A percentile compares a stretch with the other conserved stretches of the same genome.
Conservation (phyloP, 1,140 invertebrate species). For the Leptopilina clavipes region DNA sequence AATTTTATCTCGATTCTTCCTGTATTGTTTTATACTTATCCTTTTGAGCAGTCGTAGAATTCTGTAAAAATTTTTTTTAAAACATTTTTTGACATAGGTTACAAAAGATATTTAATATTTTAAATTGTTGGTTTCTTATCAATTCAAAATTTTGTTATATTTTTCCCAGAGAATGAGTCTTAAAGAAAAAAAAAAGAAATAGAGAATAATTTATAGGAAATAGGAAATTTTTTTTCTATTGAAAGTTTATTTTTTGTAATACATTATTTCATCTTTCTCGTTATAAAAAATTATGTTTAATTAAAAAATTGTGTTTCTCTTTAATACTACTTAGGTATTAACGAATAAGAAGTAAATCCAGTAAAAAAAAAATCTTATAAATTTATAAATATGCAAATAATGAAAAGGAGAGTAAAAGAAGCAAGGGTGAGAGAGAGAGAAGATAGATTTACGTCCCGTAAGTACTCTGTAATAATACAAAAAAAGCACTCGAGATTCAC, state of each 20-base stretch:
- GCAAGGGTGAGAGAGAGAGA: too few species aligned
- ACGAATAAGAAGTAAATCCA: neutral
- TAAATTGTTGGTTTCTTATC: too few species aligned
- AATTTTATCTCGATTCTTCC: neutral
- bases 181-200: too few species aligned
- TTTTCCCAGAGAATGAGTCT: too few species aligned
- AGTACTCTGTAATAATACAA: constrained; percentile 8
- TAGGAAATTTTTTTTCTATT: too few species aligned
- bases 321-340: neutral
- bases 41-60: too few species aligned
- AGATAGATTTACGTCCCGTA: neutral
- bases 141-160: too few species aligned
- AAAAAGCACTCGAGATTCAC: neutral
- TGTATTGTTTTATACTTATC: neutral
- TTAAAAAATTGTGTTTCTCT: neutral
- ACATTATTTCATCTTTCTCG: neutral
- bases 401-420: neutral
- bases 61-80: too few species aligned
- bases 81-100: too few species aligned
- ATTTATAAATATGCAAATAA: neutral
- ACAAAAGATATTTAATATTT: too few species aligned
- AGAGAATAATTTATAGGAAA: too few species aligned
- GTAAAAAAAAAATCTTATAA: neutral
- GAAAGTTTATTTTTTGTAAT: neutral
- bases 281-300: too few species aligned